Evolutionary conservation across 2,888 invertebrate species (phyloP), one percentile per base, ranked within the genome.

Genomic region (Ferrisia virgata): DNA sequence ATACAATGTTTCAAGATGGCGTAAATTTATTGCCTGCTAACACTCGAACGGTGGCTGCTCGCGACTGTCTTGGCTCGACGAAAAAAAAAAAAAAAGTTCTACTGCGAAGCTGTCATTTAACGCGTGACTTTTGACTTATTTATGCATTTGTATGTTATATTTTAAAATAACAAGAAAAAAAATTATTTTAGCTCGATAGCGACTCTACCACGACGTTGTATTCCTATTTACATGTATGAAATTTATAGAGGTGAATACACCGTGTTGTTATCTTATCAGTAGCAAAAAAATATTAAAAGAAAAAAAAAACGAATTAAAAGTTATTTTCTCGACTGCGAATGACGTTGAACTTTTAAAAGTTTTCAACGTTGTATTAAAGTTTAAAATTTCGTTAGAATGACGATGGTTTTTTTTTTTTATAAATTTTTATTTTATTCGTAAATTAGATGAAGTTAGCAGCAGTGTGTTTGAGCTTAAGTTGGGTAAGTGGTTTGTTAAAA

Each of bases 251-350:
- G 64, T 64, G 64, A 64, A 28, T 15, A 64, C 25, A 13, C 1
- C 11, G 40, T n/a, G 43, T 43, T 53, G 36, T 76, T 76, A 76
- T 76, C 72, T 76, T 76, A 76, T 76, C 72, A 36, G 72, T 9
- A n/a, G n/a, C n/a, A n/a, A n/a, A n/a, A n/a, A n/a, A n/a, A n/a
- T n/a, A n/a, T n/a, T n/a, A n/a, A 36, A 18, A 4, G 2, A n/a
- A 13, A 53, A 53, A 53, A 47, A 76, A 76, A 18, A 76, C 72
- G 72, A 76, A 76, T 76, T 76, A 36, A 76, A 76, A 76, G 72
- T 76, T 76, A 36, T 76, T 76, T 76, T 76, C 36, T 76, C 18
- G 18, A 2, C 72, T 64, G 18, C 36, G 2, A 8, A 4, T 15
- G 33, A n/a, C 36, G 72, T 28, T 76, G 72, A 76, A 76, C 72